Conservation (phyloP, 1,140 invertebrate genomes). For the Euschistus heros region DNA sequence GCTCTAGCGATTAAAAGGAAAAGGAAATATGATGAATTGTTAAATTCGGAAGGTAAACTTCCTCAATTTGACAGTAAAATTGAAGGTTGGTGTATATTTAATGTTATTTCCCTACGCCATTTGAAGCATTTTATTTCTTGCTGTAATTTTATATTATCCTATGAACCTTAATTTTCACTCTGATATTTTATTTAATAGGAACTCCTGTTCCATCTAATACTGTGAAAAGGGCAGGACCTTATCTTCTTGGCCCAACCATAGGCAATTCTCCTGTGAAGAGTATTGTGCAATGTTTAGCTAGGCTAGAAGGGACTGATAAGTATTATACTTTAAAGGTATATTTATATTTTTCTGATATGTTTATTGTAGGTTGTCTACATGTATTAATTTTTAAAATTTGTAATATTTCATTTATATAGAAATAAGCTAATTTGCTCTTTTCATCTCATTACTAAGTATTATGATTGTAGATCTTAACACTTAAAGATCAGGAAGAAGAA, state of each 20-base stretch:
- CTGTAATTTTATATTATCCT: too few species aligned
- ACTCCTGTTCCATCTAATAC: neutral
- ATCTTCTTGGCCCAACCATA: conserved; percentile 57
- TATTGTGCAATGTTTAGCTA: conserved; percentile 66
- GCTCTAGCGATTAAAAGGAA: too few species aligned
- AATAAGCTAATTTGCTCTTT: conserved; percentile 19
- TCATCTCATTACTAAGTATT: neutral
- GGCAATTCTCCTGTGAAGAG: conserved; percentile 66
- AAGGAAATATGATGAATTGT: too few species aligned
- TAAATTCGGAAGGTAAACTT: too few species aligned
- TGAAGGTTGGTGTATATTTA: too few species aligned
- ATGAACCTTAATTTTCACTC: too few species aligned
- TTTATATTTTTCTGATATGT: neutral
- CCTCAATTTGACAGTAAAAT: too few species aligned
- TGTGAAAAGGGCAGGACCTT: conserved; percentile 53
- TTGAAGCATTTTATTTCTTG: too few species aligned
- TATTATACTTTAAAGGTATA: conserved; percentile 67
- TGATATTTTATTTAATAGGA: neutral
- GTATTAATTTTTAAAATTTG: neutral
- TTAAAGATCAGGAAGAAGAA: conserved; percentile 43
- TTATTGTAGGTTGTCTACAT: neutral
- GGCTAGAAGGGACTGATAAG: conserved; percentile 59
- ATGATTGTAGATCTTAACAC: conserved; percentile 41
- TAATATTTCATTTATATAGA: conserved; percentile 28
- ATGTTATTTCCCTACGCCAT: too few species aligned